A percentile compares a stretch with the other conserved stretches of the same genome.
Conservation (phyloP, 2,113 vertebrate species). For the Columbina picui region DNA sequence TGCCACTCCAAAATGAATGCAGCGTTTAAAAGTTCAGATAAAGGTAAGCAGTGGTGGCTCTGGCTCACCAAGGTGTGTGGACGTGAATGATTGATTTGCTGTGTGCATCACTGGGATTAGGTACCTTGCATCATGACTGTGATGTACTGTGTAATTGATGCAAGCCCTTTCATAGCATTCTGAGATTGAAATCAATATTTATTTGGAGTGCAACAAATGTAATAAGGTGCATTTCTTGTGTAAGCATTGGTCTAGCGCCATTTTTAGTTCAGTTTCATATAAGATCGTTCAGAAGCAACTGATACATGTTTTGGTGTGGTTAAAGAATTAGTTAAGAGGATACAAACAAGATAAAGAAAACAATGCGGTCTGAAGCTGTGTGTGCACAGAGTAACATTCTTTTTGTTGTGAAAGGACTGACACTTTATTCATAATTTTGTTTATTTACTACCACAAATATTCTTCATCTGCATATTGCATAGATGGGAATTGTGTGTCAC, state of each 20-base stretch:
- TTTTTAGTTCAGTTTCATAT: slow-evolving; percentile 49
- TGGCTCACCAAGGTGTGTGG: slow-evolving; percentile 66
- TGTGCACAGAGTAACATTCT: background rate
- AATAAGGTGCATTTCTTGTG: slow-evolving; percentile 76
- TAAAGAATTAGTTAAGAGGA: slow-evolving; percentile 50
- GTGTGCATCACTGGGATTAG: slow-evolving; percentile 72
- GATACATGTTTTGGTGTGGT: slow-evolving; percentile 33
- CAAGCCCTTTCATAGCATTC: slow-evolving; percentile 77
- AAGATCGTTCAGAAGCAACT: slow-evolving; percentile 62
- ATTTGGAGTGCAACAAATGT: slow-evolving; percentile 79
- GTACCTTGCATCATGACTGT: slow-evolving; percentile 77
- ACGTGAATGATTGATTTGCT: slow-evolving; percentile 77
- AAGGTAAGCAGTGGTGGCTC: slow-evolving; percentile 68
- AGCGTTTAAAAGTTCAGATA: slow-evolving; percentile 76
- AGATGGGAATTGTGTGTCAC: background rate
- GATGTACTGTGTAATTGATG: slow-evolving; percentile 82
- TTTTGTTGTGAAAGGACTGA: background rate
- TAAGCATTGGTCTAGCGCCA: slow-evolving; percentile 59
- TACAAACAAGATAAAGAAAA: slow-evolving; percentile 28
- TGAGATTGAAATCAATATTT: slow-evolving; percentile 83
- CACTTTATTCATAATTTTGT: background rate
- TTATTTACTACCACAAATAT: slow-evolving; percentile 4
- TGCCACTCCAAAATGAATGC: slow-evolving; percentile 65
- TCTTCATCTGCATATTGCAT: background rate
- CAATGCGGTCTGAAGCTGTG: slow-evolving; percentile 32